Conservation (phyloP, 1,140 invertebrate species). For the Melanaphis sacchari region DNA sequence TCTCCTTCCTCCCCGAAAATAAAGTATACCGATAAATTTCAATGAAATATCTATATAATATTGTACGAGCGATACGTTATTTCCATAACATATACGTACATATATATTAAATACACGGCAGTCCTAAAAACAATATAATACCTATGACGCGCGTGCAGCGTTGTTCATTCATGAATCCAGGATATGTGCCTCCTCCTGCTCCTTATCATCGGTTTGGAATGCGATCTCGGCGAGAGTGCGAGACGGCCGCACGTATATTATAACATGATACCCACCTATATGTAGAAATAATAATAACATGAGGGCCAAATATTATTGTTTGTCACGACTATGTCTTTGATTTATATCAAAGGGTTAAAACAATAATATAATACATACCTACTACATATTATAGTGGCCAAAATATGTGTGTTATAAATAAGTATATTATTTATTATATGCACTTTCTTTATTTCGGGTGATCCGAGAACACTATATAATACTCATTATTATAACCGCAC, state of each 20-base stretch:
- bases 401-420: neutral
- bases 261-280: neutral
- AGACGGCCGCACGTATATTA: neutral
- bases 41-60: neutral
- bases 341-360: conserved; percentile 7
- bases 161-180: conserved; percentile 44
- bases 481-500: neutral
- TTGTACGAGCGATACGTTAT: neutral
- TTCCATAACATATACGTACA: neutral
- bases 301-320: neutral
- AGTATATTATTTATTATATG: neutral
- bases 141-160: neutral
- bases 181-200: neutral
- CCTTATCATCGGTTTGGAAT: conserved; percentile 37
- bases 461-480: neutral
- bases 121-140: conserved; percentile 33
- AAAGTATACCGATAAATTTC: conserved; percentile 44
- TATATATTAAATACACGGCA: neutral
- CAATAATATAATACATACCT: neutral
- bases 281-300: neutral
- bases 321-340: neutral
- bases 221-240: conserved; percentile 22
- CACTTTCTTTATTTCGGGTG: neutral
- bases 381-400: neutral
- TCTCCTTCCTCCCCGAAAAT: conserved; percentile 18